These are phyloP conservation scores for Cyprinodon diabolis DNA, from an alignment of 2,797 vertebrate genomes.

Conservation along the genomic window DNA sequence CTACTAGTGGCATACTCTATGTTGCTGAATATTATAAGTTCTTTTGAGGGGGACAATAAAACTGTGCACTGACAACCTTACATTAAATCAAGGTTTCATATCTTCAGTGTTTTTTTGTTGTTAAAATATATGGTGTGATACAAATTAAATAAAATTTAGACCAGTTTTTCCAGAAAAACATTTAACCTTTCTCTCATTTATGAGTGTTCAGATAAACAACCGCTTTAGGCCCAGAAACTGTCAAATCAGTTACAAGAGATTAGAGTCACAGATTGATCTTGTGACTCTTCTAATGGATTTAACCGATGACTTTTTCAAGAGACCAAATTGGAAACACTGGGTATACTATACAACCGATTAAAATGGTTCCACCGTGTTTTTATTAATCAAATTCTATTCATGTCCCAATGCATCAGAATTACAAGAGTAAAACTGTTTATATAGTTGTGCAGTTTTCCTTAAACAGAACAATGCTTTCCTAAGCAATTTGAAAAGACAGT, in stretches of 20 bases:
- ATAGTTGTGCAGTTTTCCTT: background rate
- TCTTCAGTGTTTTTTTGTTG: too few species aligned
- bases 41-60: too few species aligned
- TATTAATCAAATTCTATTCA: slow-evolving; percentile 1
- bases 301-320: slow-evolving; percentile 10
- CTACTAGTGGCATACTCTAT: too few species aligned
- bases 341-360: background rate
- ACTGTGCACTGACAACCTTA: too few species aligned
- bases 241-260: slow-evolving; percentile 15
- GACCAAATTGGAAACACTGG: slow-evolving; percentile 1
- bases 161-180: background rate
- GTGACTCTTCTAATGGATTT: slow-evolving; percentile 3
- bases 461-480: background rate
- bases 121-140: background rate
- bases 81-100: too few species aligned
- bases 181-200: slow-evolving; percentile 1
- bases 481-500: background rate
- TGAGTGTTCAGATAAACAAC: background rate
- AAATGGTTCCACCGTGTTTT: slow-evolving; percentile 4
- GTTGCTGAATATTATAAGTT: too few species aligned
- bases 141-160: background rate
- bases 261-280: slow-evolving; percentile 14
- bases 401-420: background rate
- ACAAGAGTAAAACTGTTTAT: background rate
- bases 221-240: background rate